Base-by-base conservation (phyloP, 1,140 invertebrate genomes). In the Hesperophylax magnus region DNA sequence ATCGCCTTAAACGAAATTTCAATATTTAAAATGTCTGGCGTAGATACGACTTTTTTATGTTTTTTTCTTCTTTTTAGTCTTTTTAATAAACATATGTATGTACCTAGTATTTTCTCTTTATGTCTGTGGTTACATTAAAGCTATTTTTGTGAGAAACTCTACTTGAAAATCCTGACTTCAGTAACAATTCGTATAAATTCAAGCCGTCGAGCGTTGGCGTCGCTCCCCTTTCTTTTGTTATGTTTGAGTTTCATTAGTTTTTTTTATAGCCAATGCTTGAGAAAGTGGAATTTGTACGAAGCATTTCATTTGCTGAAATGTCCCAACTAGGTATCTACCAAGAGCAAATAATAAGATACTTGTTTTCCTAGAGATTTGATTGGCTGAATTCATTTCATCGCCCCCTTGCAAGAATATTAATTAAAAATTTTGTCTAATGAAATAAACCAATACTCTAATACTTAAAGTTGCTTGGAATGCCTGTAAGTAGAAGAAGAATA, bases 211-310 rank as follows among this genome's bases (percentile, higher is more conserved):
- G 63, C 63, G 31, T 67, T 39, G 63, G 52, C 39, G 22, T 72
- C 69, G 20, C 69, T 72, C 69, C 69, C 65, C 47, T 72, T 47
- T 76, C 77, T 69, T 83, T 79, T 83, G 82, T 81, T 83, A 83
- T 83, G 79, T 83, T 81, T 79, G 79, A 72, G 74, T 83, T 83
- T 83, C 79, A 81, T 83, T 83, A 81, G 69, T 72, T 80, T 78
- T 80, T 39, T 83, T 83, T 83, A 83, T 80, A 75, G 82, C 65
- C 76, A 67, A 74, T 78, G 69, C 80, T 81, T 78, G 67, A 77
- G 71, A 65, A 80, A 80, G 69, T 72, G 72, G 71, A 76, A 80
- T 77, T 80, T 56, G 78, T 79, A 52, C 20, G 54, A 8, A 60
- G 54, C 56, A 18, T 76, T 60, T 76, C 72, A 76, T 76, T 76